A percentile compares a stretch with the other conserved stretches of the same genome.
phyloP scores from a whole-genome alignment of 2,797 vertebrate genomes.

The Neopelma chrysocephalum region DNA sequence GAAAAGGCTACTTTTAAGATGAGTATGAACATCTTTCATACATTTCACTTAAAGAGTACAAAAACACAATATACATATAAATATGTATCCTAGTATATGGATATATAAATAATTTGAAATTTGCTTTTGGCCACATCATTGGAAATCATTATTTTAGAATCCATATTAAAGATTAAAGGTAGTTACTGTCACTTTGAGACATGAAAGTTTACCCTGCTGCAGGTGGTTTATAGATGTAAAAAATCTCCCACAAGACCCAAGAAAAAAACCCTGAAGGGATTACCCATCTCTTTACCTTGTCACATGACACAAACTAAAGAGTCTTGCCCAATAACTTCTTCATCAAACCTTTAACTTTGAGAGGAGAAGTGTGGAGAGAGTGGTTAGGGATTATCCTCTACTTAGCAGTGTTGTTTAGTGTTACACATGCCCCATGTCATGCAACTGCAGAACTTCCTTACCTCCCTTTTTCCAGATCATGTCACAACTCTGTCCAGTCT shows the following conservation, averaged over 20 bases:
- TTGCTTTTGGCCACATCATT: not conserved
- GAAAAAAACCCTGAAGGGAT: not conserved
- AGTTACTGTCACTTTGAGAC: not conserved
- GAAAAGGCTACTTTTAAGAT: not conserved
- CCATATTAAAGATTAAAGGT: not conserved
- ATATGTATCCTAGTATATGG: not conserved
- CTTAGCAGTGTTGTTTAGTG: not conserved
- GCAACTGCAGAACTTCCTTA: not conserved
- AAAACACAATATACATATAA: not conserved
- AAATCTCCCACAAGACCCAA: not conserved
- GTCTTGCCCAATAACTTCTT: not conserved
- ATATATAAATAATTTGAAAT: not conserved
- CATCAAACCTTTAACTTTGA: not conserved
- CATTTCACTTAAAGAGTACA: not conserved
- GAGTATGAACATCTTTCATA: not conserved
- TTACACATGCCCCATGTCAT: accelerated
- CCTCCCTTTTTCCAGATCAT: not conserved
- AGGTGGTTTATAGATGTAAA: not conserved
- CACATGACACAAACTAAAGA: not conserved
- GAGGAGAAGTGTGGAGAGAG: not conserved
- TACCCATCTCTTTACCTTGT: not conserved
- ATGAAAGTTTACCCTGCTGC: not conserved
- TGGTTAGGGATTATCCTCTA: not conserved
- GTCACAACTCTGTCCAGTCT: not conserved
- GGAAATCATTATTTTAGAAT: not conserved